A percentile compares a stretch with the other conserved stretches of the same genome.
These are phyloP conservation scores for Cantharis lateralis DNA, from an alignment of 2,888 invertebrate species.

Conservation along the genomic window DNA sequence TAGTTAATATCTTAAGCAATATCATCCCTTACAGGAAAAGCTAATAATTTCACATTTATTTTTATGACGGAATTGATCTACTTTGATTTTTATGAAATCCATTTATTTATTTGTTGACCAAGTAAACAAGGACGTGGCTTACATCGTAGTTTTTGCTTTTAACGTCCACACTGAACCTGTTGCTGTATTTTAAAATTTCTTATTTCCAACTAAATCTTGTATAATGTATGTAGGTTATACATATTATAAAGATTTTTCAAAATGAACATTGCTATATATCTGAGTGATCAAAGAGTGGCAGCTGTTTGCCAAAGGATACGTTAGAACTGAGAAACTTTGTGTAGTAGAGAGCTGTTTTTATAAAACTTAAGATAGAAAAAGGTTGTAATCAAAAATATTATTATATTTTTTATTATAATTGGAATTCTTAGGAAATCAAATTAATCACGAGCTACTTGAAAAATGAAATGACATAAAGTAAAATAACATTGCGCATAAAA, in stretches of 20 bases:
- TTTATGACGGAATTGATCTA: not conserved
- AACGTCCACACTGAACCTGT: not conserved
- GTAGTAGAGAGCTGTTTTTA: not conserved
- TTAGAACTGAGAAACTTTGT: not conserved
- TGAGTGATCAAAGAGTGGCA: no score
- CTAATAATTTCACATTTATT: not conserved
- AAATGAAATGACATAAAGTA: not conserved
- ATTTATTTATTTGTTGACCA: not conserved
- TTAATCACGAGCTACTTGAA: not conserved
- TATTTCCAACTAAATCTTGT: not conserved
- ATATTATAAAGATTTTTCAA: not conserved
- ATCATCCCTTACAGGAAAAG: not conserved
- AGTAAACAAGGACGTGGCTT: not conserved
- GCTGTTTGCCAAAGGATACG: not conserved
- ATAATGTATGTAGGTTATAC: not conserved
- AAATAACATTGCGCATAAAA: not conserved
- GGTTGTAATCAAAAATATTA: no score
- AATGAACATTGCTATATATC: not conserved
- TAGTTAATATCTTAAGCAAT: not conserved
- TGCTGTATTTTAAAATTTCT: not conserved
- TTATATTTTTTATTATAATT: no score
- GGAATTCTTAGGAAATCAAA: not conserved
- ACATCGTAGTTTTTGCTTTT: not conserved
- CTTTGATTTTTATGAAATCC: not conserved
- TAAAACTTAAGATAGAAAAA: no score